A percentile compares a stretch with the other conserved stretches of the same genome.
Conservation (phyloP, 2,797 vertebrate species). For the Macropus fuliginosus region DNA sequence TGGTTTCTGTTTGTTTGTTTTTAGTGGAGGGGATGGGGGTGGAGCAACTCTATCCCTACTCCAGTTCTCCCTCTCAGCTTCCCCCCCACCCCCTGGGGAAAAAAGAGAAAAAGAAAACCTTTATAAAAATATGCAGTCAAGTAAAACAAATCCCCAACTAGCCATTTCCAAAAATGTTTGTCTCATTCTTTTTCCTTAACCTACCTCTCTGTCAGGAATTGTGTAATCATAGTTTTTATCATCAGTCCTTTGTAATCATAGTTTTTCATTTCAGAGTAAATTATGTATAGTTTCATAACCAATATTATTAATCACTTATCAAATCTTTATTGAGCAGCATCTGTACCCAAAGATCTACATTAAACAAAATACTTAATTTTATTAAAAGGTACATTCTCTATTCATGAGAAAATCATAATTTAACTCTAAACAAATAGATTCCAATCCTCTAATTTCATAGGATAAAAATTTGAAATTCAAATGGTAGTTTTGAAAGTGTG, state of each 20-base stretch:
- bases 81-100: neutral
- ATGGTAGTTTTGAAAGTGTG: neutral
- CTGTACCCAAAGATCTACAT: neutral
- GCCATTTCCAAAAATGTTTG: neutral
- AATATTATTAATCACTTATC: conserved; percentile 24
- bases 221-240: neutral
- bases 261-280: neutral
- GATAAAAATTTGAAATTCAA: neutral
- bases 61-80: neutral
- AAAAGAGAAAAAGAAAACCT: neutral
- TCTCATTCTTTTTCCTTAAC: neutral
- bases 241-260: neutral
- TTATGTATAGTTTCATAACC: neutral
- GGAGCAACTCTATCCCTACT: neutral
- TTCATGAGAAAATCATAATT: neutral
- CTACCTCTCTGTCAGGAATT: neutral
- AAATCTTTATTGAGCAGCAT: neutral
- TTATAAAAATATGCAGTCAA: neutral
- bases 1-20: neutral
- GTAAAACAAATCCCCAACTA: neutral
- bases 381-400: conserved; percentile 12
- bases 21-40: neutral
- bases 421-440: neutral
- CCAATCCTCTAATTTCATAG: neutral
- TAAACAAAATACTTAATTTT: neutral